Evolutionary conservation across 2,113 vertebrate genomes (phyloP).

Genomic region (Paracanthobrama guichenoti): DNA sequence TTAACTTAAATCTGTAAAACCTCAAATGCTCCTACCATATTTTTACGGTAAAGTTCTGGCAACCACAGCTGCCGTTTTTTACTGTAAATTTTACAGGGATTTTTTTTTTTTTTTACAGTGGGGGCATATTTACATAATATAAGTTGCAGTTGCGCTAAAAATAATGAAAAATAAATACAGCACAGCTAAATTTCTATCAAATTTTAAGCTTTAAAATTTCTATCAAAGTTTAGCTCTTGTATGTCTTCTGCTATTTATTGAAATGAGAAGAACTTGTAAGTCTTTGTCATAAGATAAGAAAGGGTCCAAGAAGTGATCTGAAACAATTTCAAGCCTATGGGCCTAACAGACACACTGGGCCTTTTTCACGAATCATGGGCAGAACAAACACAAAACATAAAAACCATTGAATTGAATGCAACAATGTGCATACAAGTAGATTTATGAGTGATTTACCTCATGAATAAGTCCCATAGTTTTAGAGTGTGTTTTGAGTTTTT

Average conservation of each 20-base stretch:
- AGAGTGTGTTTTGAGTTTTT: background rate
- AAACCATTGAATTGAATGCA: conserved; percentile 18
- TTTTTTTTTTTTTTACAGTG: too few species aligned
- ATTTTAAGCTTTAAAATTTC: too few species aligned
- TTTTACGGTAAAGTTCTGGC: too few species aligned
- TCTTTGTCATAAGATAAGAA: too few species aligned
- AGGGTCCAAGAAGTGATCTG: too few species aligned
- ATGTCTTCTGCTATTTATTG: background rate
- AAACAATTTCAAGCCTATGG: background rate
- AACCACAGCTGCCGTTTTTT: too few species aligned
- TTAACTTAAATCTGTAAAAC: too few species aligned
- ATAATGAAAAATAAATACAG: background rate
- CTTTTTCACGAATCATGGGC: background rate
- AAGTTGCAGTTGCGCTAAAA: background rate
- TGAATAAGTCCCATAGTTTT: background rate
- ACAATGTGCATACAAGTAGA: background rate
- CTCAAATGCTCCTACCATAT: too few species aligned
- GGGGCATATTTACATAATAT: too few species aligned
- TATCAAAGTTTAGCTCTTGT: background rate
- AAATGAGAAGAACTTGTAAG: background rate
- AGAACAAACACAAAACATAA: background rate
- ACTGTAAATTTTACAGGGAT: too few species aligned
- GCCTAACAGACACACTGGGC: conserved; percentile 13
- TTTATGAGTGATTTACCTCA: background rate
- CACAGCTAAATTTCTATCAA: too few species aligned